Percentiles rank a stretch among this genome's conserved stretches.
Evolutionary conservation across 2,113 vertebrate species (phyloP).

Genomic region (Pituophis catenifer): DNA sequence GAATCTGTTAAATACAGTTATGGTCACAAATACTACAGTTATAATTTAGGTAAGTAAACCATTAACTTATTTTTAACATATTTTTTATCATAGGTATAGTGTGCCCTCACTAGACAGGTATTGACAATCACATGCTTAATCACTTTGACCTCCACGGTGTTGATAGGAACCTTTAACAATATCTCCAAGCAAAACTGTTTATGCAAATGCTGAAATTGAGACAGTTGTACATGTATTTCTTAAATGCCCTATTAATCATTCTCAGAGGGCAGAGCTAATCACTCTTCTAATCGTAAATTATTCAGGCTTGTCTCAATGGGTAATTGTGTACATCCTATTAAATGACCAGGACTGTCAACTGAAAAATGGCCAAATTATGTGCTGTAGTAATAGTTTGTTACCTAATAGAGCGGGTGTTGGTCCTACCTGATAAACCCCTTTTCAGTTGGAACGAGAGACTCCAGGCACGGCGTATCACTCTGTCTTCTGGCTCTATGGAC

Average conservation of each 20-base stretch:
- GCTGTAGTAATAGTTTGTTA: neutral
- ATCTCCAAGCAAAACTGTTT: neutral
- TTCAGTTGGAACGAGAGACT: too few species aligned
- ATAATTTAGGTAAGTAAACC: neutral
- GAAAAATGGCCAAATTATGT: neutral
- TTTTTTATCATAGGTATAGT: neutral
- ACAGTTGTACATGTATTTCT: neutral
- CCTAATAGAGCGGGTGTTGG: neutral
- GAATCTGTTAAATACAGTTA: slow-evolving; percentile 5
- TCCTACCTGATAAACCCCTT: too few species aligned
- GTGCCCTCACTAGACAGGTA: neutral
- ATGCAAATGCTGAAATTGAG: neutral
- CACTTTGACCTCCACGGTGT: neutral
- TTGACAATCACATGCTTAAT: neutral
- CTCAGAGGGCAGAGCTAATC: neutral
- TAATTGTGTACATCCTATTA: neutral
- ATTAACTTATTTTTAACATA: neutral
- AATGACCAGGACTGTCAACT: neutral
- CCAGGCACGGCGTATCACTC: too few species aligned
- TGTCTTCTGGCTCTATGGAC: too few species aligned
- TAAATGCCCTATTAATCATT: neutral
- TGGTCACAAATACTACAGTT: neutral
- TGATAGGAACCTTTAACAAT: neutral
- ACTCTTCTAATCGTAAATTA: neutral
- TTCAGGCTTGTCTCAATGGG: neutral